A percentile compares a stretch with the other conserved stretches of the same genome.
These are phyloP conservation scores for Polyploca ridens DNA, from an alignment of 2,888 invertebrate species.

Conservation along the genomic window DNA sequence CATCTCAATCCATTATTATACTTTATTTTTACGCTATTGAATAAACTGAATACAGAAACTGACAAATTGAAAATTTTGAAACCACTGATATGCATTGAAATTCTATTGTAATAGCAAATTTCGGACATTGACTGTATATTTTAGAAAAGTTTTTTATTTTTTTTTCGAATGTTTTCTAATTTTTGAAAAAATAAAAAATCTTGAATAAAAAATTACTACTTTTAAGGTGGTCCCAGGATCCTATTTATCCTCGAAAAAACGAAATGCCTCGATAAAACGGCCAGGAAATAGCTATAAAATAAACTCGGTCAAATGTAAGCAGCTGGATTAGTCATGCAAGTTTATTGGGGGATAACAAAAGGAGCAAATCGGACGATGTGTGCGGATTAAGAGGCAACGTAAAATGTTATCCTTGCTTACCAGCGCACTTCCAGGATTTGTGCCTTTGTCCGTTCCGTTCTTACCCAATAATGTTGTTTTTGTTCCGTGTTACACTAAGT, in stretches of 20 bases:
- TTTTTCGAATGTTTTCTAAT: no score
- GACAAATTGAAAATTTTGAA: no score
- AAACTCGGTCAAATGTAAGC: constrained; percentile 2
- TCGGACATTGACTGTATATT: no score
- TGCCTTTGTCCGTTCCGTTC: not conserved
- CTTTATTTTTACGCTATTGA: no score
- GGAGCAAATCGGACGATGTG: constrained; percentile 7
- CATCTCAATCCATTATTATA: no score
- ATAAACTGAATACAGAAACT: no score
- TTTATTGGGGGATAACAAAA: constrained; percentile 9
- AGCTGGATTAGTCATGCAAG: constrained; percentile 10
- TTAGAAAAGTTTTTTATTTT: no score
- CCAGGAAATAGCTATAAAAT: not conserved
- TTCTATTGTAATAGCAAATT: no score
- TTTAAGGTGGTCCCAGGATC: no score
- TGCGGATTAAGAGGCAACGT: constrained; percentile 4
- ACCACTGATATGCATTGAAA: no score
- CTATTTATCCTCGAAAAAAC: no score
- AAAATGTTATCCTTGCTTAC: constrained; percentile 12
- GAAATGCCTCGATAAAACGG: not conserved
- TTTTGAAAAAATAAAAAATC: not conserved
- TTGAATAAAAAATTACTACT: no score
- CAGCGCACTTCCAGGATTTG: constrained; percentile 8
- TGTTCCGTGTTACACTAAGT: not conserved
- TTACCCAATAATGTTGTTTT: constrained; percentile 1